phyloP scores from a whole-genome alignment of 2,888 invertebrate species.

The Xylocampa areola region DNA sequence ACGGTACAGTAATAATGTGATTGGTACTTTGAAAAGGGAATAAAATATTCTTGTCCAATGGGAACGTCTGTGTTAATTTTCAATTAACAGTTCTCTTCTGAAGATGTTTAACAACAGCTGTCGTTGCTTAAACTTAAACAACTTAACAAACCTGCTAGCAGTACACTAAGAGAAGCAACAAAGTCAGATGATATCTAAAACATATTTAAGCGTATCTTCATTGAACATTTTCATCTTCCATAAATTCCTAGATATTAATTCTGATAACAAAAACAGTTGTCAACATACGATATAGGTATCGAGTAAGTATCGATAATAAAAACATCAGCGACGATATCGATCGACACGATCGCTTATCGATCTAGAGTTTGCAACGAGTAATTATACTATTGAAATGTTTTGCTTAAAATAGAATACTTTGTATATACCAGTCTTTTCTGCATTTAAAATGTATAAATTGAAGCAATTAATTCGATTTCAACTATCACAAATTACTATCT shows the following conservation, averaged over 20 bases:
- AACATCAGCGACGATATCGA: slow-evolving; percentile 33
- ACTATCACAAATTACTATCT: neutral
- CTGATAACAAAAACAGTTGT: slow-evolving; percentile 20
- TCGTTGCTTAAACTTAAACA: too few relatives aligned
- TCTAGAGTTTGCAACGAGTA: slow-evolving; percentile 32
- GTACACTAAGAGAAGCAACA: too few relatives aligned
- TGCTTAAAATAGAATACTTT: slow-evolving; percentile 36
- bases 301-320: slow-evolving; percentile 21
- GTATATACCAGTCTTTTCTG: slow-evolving; percentile 1
- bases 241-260: slow-evolving; percentile 25
- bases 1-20: slow-evolving; percentile 40
- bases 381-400: slow-evolving; percentile 37
- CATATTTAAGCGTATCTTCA: neutral
- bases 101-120: too few relatives aligned
- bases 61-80: too few relatives aligned
- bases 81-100: too few relatives aligned
- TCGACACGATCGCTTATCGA: slow-evolving; percentile 45
- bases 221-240: slow-evolving; percentile 6
- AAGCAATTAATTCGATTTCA: neutral
- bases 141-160: too few relatives aligned
- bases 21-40: slow-evolving; percentile 26
- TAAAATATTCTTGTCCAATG: slow-evolving; percentile 43
- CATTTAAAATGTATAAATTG: neutral
- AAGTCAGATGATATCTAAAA: too few relatives aligned
- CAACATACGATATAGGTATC: slow-evolving; percentile 14